Evolutionary conservation across 2,888 invertebrate species (phyloP).

Genomic region (Eupithecia dodoneata): DNA sequence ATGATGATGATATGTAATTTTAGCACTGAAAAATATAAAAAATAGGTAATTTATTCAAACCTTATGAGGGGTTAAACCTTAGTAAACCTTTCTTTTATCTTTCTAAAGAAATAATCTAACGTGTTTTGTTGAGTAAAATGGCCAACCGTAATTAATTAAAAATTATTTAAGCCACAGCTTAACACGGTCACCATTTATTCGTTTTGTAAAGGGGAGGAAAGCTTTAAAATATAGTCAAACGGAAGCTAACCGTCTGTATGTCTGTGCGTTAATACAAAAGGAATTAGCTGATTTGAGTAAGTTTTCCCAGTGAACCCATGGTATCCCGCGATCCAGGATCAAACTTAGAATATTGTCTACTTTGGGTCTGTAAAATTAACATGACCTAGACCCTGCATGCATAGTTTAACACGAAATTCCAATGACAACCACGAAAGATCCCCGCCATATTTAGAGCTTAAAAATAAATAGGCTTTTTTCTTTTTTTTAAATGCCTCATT

Average conservation of each 20-base stretch:
- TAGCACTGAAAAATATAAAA: neutral
- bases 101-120: neutral
- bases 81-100: neutral
- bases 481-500: too few relatives aligned
- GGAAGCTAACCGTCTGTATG: neutral
- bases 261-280: neutral
- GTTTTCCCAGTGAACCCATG: neutral
- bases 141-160: conserved; percentile 2
- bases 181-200: neutral
- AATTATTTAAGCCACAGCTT: conserved; percentile 3
- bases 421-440: too few relatives aligned
- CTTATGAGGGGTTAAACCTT: neutral
- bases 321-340: neutral
- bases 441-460: too few relatives aligned
- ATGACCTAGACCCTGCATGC: too few relatives aligned
- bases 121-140: conserved; percentile 3
- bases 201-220: conserved; percentile 6
- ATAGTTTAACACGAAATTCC: too few relatives aligned
- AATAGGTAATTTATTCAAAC: neutral
- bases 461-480: too few relatives aligned
- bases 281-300: neutral
- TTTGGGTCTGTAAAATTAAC: too few relatives aligned
- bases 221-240: conserved; percentile 10
- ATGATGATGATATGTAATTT: too few relatives aligned
- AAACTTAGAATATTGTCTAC: too few relatives aligned